These are phyloP conservation scores for Drosophila takahashii DNA, from an alignment of 1,140 invertebrate genomes.

Conservation along the genomic window DNA sequence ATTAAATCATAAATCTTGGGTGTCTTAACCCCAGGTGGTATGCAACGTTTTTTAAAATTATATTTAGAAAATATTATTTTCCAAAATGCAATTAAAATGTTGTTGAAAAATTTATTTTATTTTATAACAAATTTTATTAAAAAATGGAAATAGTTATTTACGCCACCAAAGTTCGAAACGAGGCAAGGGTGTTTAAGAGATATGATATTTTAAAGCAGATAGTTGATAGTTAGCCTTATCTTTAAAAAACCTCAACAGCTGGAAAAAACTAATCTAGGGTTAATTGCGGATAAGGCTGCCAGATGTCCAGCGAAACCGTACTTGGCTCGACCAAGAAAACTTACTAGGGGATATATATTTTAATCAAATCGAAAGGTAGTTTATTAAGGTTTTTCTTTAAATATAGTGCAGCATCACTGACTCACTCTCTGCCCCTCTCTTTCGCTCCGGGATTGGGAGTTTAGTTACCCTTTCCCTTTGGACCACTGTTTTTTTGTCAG, in stretches of 20 bases:
- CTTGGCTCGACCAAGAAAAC: not conserved
- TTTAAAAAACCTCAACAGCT: not conserved
- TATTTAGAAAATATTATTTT: not conserved
- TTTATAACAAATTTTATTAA: too few relatives aligned
- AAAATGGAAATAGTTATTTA: too few relatives aligned
- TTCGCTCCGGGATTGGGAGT: not conserved
- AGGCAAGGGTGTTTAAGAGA: too few relatives aligned
- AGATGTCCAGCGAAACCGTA: slow-evolving; percentile 12
- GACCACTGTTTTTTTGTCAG: slow-evolving; percentile 5
- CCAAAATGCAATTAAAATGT: not conserved
- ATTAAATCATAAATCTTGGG: slow-evolving; percentile 23
- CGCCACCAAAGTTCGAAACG: too few relatives aligned
- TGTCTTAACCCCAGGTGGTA: slow-evolving; percentile 19
- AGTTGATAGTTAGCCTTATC: not conserved
- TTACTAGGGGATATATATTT: not conserved
- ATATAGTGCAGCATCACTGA: slow-evolving; percentile 3
- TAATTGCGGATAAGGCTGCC: slow-evolving; percentile 17
- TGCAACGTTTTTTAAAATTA: not conserved
- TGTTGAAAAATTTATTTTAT: not conserved
- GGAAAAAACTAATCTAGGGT: slow-evolving; percentile 11
- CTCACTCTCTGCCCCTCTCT: not conserved
- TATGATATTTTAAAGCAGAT: not conserved
- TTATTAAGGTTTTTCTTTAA: slow-evolving; percentile 1
- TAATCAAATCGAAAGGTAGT: not conserved
- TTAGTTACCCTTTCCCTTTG: slow-evolving; percentile 1